Base-by-base conservation (phyloP, 2,888 invertebrate species). In the Operophtera brumata region DNA sequence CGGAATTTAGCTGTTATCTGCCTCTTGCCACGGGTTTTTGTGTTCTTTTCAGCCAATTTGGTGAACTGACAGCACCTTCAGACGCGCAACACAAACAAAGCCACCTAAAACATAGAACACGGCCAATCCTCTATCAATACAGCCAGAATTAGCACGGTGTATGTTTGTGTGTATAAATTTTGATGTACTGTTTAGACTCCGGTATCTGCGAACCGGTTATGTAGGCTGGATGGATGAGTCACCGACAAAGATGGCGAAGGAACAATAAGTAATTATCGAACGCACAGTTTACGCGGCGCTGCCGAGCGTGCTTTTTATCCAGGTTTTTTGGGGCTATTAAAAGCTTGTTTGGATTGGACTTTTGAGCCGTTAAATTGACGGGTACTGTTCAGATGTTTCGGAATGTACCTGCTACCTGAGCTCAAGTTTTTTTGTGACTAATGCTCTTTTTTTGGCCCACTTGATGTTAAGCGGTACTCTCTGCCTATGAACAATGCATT, bases 251-350 rank as follows among this genome's bases (percentile, higher is more conserved):
- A 85, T 84, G 86, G 84, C 84, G 61, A 75, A 68, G 68, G 65
- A 75, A 82, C 82, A 81, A 82, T 82, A 77, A 77, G 75, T 79
- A 82, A 83, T 84, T 80, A 82, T 83, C 78, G 70, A 70, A 70
- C 65, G 52, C 61, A 63, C 60, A 65, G 59, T 57, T 51, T 63
- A 60, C 54, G 57, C 62, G 55, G 57, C 57, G 58, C 57, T 35
- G 44, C 51, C 47, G 46, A 61, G 43, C 58, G 52, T 54, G 52
- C 51, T 54, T 65, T 64, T 62, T 72, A 67, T 68, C 66, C 61
- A 47, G 56, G 59, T 59, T 47, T 52, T 51, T 56, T 12, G 47
- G 47, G 28, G 40, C 9, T 48, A 26, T 41, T 50, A 57, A 58
- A 55, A 51, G 37, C 20, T 28, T 36, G 36, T 32, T 26, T 14